Conservation (phyloP, 2,888 invertebrate genomes). For the Phrixothrix hirtus region DNA sequence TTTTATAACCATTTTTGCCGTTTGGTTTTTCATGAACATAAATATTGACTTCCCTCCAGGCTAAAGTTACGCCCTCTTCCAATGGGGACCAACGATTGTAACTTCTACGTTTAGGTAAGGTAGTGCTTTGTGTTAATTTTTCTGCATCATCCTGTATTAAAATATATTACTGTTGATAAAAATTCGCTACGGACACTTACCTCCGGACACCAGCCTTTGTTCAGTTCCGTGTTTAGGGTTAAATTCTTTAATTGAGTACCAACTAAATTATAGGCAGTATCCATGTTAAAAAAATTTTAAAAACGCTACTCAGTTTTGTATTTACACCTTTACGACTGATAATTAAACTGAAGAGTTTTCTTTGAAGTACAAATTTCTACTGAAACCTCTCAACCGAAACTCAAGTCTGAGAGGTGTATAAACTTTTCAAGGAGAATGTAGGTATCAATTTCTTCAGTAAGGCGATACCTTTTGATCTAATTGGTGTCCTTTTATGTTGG, state of each 20-base stretch:
- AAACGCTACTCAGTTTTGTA: too few relatives aligned
- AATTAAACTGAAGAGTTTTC: background rate
- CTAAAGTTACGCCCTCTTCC: constrained; percentile 71
- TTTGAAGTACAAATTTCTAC: background rate
- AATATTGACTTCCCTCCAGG: constrained; percentile 79
- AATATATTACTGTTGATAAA: too few relatives aligned
- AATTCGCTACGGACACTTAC: background rate
- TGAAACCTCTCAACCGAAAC: constrained; percentile 18
- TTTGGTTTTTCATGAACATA: constrained; percentile 60
- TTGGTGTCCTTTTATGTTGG: background rate
- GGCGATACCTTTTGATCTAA: constrained; percentile 9
- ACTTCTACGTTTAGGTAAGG: constrained; percentile 43
- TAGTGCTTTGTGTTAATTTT: constrained; percentile 6
- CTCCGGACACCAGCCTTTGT: background rate
- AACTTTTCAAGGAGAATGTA: constrained; percentile 8
- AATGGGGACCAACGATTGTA: constrained; percentile 62
- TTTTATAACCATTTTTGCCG: constrained; percentile 62
- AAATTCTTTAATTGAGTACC: background rate
- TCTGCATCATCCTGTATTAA: constrained; percentile 10
- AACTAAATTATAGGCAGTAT: background rate
- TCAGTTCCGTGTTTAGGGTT: background rate
- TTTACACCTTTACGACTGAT: background rate
- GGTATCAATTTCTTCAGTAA: constrained; percentile 19
- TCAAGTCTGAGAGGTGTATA: constrained; percentile 6
- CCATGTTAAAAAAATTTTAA: background rate